Conservation (phyloP, 35 echinoderm and acorn worm species). For the Antedon bifida region DNA sequence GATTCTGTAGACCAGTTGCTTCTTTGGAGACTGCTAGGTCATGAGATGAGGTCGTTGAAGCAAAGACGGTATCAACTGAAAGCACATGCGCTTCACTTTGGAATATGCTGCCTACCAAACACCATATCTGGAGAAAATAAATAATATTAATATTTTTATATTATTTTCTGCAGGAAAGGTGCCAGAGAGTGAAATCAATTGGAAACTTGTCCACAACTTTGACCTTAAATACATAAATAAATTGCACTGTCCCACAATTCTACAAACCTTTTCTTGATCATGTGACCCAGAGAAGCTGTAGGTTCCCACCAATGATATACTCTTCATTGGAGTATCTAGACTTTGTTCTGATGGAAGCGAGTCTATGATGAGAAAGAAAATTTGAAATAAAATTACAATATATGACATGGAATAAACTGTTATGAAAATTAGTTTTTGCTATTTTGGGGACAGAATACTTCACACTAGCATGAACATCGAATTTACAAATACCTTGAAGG, state of each 20-base stretch:
- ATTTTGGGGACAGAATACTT: too few relatives aligned
- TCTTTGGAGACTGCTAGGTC: background rate
- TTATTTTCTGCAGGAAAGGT: too few relatives aligned
- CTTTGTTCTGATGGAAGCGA: constrained; percentile 10
- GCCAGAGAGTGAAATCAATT: too few relatives aligned
- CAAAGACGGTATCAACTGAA: background rate
- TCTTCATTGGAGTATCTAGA: background rate
- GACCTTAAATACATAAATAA: too few relatives aligned
- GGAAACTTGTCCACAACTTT: too few relatives aligned
- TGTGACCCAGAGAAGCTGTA: background rate
- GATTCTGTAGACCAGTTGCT: background rate
- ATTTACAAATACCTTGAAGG: constrained; percentile 27
- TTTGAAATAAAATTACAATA: constrained; percentile 3
- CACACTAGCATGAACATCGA: too few relatives aligned
- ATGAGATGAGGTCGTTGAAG: background rate
- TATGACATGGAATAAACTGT: too few relatives aligned
- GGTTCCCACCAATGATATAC: background rate
- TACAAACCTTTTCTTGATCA: background rate
- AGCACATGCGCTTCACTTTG: constrained; percentile 26
- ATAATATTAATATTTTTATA: background rate
- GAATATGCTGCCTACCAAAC: constrained; percentile 31
- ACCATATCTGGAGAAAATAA: constrained; percentile 22
- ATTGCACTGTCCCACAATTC: too few relatives aligned
- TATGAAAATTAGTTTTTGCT: too few relatives aligned
- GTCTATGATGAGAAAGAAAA: constrained; percentile 6